Base-by-base conservation (phyloP, 2,797 vertebrate species). In the Vultur gryphus region DNA sequence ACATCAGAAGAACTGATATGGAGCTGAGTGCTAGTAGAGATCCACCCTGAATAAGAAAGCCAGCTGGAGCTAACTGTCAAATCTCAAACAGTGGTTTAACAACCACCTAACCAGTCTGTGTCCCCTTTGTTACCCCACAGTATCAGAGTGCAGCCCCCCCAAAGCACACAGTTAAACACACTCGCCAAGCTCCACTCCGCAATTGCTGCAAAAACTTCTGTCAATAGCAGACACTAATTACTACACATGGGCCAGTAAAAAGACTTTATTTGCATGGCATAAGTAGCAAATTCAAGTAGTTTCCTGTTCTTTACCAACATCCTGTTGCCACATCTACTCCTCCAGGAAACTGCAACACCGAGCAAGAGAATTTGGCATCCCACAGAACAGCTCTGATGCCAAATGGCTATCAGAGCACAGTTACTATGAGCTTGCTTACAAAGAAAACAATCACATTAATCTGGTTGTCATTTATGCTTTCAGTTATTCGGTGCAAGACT, bases 251-350 rank as follows among this genome's bases (percentile, higher is more conserved):
- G 21, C 69, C 82, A 61, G 52, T 28, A 91, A 64, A 14, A 17
- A 80, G 65, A 37, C 52, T 91, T 58, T 64, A 95, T 91, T 86
- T 94, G 84, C 92, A 90, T 58, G 79, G 91, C 55, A 25, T 19
- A 89, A 97, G 84, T 24, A 81, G 84, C 70, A 94, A 94, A 94
- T 84, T 95, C 75, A 75, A 94, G 94, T 57, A 92, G 95, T 89
- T 97, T 96, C 93, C 94, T 89, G 71, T 87, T 95, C 95, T 96
- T 92, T 84, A 95, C 93, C 96, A 95, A 90, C 95, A 96, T 96
- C 96, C 94, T 96, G 96, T 96, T 95, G 87, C 95, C 95, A 93
- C 96, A 97, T 95, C 89, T 75, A 81, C 93, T 93, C 92, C 96
- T 95, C 95, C 93, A 94, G 95, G 95, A 94, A 97, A 93, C 93